A percentile compares a stretch with the other conserved stretches of the same genome.
These are phyloP conservation scores for Pedionomus torquatus DNA, from an alignment of 2,113 vertebrate genomes.

Conservation along the genomic window DNA sequence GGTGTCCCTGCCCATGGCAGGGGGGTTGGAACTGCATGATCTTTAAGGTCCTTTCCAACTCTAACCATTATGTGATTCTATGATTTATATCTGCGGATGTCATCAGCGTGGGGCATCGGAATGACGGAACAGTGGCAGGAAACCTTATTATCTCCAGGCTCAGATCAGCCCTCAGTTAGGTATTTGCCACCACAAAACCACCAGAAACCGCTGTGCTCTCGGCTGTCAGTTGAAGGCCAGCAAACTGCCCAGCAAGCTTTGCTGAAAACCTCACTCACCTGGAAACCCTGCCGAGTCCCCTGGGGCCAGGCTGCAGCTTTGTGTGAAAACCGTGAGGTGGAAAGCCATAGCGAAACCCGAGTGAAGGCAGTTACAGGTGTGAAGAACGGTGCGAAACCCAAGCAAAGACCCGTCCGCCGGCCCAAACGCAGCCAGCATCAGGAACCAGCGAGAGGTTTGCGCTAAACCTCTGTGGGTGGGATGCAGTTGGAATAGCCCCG, in stretches of 20 bases:
- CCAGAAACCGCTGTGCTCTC: fast-evolving
- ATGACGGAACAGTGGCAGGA: neutral
- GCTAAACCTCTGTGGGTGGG: fast-evolving
- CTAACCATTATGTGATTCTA: no score
- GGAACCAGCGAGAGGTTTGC: fast-evolving
- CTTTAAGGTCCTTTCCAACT: no score
- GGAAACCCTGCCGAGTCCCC: neutral
- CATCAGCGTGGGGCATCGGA: neutral
- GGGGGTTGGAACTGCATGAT: no score
- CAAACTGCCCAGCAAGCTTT: neutral
- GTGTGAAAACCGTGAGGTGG: neutral
- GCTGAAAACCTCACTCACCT: neutral
- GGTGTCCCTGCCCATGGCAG: no score
- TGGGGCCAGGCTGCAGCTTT: neutral
- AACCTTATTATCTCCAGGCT: neutral
- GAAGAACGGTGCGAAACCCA: fast-evolving
- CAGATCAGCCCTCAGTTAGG: neutral
- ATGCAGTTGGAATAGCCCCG: neutral
- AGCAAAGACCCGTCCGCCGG: neutral
- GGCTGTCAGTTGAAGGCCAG: neutral
- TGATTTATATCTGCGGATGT: neutral
- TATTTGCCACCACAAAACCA: neutral
- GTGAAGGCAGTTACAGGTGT: neutral
- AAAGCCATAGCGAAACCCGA: fast-evolving
- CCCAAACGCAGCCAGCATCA: fast-evolving